Evolutionary conservation across 2,797 vertebrate genomes (phyloP).

Genomic region (Cetoscarus ocellatus): DNA sequence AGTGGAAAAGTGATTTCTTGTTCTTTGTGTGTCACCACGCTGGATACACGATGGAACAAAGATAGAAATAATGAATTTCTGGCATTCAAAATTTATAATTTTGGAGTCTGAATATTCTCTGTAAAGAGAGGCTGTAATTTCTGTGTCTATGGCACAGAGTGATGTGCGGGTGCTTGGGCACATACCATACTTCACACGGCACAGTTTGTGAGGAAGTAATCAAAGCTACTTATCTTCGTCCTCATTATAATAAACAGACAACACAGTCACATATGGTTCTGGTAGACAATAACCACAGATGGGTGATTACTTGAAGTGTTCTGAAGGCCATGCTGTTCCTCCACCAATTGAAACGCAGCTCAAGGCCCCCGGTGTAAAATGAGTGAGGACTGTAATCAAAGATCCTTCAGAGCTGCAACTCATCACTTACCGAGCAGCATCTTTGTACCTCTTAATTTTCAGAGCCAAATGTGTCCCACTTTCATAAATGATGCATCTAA

Average conservation of each 20-base stretch:
- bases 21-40: slow-evolving; percentile 58
- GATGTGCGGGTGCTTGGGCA: slow-evolving; percentile 46
- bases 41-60: slow-evolving; percentile 47
- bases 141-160: slow-evolving; percentile 39
- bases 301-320: slow-evolving; percentile 79
- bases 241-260: slow-evolving; percentile 78
- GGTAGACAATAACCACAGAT: slow-evolving; percentile 80
- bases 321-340: slow-evolving; percentile 71
- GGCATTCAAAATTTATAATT: slow-evolving; percentile 55
- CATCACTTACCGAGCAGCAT: slow-evolving; percentile 39
- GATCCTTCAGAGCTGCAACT: slow-evolving; percentile 62
- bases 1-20: slow-evolving; percentile 67
- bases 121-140: slow-evolving; percentile 48
- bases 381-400: slow-evolving; percentile 69
- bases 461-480: slow-evolving; percentile 10
- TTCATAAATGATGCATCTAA: slow-evolving; percentile 37
- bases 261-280: slow-evolving; percentile 69
- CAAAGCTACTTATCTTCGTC: slow-evolving; percentile 77
- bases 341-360: slow-evolving; percentile 56
- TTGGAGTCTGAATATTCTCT: slow-evolving; percentile 43
- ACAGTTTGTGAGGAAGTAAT: slow-evolving; percentile 74
- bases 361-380: slow-evolving; percentile 55
- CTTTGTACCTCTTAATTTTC: slow-evolving; percentile 35
- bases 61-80: slow-evolving; percentile 62
- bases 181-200: slow-evolving; percentile 52